Percentiles rank a stretch among this genome's conserved stretches.
Evolutionary conservation across 2,797 vertebrate species (phyloP).

Genomic region (Notolabrus celidotus): DNA sequence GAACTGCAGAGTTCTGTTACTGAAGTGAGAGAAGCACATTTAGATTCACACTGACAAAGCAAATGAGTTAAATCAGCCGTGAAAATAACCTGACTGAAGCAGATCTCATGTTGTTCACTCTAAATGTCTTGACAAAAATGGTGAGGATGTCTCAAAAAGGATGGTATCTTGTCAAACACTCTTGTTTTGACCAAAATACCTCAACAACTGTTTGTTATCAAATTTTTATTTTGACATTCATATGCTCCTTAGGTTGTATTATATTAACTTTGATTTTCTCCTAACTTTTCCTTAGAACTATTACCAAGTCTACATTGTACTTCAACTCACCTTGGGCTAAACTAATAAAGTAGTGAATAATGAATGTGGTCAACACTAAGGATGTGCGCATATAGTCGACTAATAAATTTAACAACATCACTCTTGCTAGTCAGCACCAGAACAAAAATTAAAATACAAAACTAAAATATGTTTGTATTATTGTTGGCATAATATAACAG

Average conservation of each 20-base stretch:
- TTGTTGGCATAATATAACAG: too few species aligned
- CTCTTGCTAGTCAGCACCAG: too few species aligned
- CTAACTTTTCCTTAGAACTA: neutral
- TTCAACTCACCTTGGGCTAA: neutral
- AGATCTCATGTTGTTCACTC: neutral
- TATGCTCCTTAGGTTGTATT: neutral
- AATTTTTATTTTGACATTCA: neutral
- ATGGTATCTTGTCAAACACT: neutral
- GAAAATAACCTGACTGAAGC: neutral
- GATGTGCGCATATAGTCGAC: neutral
- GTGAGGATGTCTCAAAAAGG: neutral
- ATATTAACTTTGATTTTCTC: neutral
- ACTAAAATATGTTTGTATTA: too few species aligned
- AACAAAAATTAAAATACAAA: too few species aligned
- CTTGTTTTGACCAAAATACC: too few species aligned
- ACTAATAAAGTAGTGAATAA: neutral
- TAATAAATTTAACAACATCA: too few species aligned
- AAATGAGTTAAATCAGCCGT: neutral
- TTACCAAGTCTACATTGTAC: neutral
- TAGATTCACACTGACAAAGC: neutral
- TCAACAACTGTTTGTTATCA: neutral
- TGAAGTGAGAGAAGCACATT: neutral
- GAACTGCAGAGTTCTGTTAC: constrained; percentile 1
- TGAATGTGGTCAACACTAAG: neutral
- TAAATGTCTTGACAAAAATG: neutral